Conservation (phyloP, 1,140 invertebrate genomes). For the Littorina saxatilis region DNA sequence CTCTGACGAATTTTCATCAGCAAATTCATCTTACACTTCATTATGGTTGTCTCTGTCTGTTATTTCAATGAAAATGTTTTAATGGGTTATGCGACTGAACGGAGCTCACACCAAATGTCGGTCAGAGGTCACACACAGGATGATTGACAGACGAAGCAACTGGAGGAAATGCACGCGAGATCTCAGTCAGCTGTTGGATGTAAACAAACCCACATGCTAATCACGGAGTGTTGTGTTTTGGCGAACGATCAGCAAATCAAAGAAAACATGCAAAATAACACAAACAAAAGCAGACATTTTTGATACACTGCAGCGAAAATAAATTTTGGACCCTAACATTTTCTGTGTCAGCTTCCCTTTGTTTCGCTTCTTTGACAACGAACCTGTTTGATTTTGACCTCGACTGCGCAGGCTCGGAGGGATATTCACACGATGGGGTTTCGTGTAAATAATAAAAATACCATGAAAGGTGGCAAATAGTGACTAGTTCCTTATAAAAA, state of each 20-base stretch:
- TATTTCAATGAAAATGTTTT: background rate
- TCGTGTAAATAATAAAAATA: background rate
- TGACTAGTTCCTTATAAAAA: no score
- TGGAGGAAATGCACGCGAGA: constrained; percentile 52
- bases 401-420: no score
- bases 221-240: constrained; percentile 13
- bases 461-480: no score
- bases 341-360: no score
- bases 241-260: no score
- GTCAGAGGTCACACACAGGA: constrained; percentile 63
- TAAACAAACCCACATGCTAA: constrained; percentile 73
- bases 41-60: constrained; percentile 19
- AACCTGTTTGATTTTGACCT: no score
- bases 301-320: no score
- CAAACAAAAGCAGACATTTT: no score
- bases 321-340: no score
- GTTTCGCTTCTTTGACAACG: no score
- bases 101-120: constrained; percentile 28
- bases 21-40: no score
- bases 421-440: background rate
- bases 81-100: constrained; percentile 30
- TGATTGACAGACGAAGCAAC: constrained; percentile 63
- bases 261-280: no score
- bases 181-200: constrained; percentile 73
- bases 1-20: background rate